Evolutionary conservation across 2,888 invertebrate genomes (phyloP).

Genomic region (Ochropacha duplaris): DNA sequence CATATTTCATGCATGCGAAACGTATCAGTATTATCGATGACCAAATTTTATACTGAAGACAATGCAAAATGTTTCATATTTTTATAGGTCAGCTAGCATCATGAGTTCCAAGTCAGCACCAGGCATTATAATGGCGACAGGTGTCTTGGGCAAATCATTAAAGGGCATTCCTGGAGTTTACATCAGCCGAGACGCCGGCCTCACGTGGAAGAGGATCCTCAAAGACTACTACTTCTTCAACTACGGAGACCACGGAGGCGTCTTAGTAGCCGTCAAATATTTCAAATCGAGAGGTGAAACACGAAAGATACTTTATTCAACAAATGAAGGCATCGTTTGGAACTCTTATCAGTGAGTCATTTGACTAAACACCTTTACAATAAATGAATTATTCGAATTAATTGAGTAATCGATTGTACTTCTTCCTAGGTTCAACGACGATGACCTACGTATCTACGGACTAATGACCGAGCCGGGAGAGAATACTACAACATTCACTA

Average conservation of each 20-base stretch:
- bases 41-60: not conserved
- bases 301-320: constrained; percentile 90
- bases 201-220: constrained; percentile 90
- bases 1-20: too few species aligned
- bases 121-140: constrained; percentile 93
- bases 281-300: constrained; percentile 90
- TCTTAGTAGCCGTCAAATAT: constrained; percentile 92
- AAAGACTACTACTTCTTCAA: constrained; percentile 93
- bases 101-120: constrained; percentile 94
- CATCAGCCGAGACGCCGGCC: constrained; percentile 46
- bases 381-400: constrained; percentile 13
- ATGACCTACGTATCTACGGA: constrained; percentile 92
- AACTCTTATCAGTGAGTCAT: constrained; percentile 81
- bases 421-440: constrained; percentile 84
- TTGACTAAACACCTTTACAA: constrained; percentile 12
- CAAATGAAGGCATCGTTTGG: constrained; percentile 94
- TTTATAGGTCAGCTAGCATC: constrained; percentile 88
- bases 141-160: constrained; percentile 89
- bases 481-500: constrained; percentile 94
- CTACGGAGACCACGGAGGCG: constrained; percentile 95
- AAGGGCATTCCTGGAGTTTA: constrained; percentile 90
- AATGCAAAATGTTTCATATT: not conserved
- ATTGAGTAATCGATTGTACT: constrained; percentile 14
- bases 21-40: too few species aligned
- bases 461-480: constrained; percentile 97